phyloP scores from a whole-genome alignment of 2,888 invertebrate species.

The Argyra leucocephala region DNA sequence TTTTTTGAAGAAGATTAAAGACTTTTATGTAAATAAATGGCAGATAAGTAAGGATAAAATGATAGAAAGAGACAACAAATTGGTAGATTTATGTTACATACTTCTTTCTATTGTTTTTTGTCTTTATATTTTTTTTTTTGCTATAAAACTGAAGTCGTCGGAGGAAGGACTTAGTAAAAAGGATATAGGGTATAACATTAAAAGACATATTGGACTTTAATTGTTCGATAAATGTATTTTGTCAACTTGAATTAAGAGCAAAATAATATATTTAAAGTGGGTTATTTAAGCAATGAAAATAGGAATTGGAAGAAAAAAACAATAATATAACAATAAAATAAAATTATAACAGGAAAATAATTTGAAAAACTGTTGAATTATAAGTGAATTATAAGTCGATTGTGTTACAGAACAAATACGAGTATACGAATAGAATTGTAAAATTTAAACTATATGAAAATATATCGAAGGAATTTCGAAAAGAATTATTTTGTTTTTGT shows the following conservation, averaged over 20 bases:
- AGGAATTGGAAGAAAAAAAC: neutral
- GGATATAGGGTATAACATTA: neutral
- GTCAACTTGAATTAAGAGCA: neutral
- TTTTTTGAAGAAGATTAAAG: neutral
- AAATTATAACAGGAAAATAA: too few species aligned
- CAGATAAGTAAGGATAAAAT: neutral
- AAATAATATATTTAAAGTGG: neutral
- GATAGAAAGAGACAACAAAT: neutral
- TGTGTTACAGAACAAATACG: too few species aligned
- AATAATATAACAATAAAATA: neutral
- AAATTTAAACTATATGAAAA: too few species aligned
- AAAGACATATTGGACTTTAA: constrained; percentile 8
- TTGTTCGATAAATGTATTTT: constrained; percentile 8
- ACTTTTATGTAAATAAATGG: neutral
- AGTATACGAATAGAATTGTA: too few species aligned
- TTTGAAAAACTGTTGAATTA: too few species aligned
- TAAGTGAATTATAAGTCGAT: too few species aligned
- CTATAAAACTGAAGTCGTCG: too few species aligned
- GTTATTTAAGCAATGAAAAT: neutral
- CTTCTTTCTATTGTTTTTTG: too few species aligned
- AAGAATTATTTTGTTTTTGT: too few species aligned
- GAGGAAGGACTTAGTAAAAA: too few species aligned
- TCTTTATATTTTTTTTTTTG: too few species aligned
- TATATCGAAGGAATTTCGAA: neutral
- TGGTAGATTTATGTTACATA: neutral